A percentile compares a stretch with the other conserved stretches of the same genome.
These are phyloP conservation scores for Menidia beryllina DNA, from an alignment of 2,113 vertebrate genomes.

Conservation along the genomic window DNA sequence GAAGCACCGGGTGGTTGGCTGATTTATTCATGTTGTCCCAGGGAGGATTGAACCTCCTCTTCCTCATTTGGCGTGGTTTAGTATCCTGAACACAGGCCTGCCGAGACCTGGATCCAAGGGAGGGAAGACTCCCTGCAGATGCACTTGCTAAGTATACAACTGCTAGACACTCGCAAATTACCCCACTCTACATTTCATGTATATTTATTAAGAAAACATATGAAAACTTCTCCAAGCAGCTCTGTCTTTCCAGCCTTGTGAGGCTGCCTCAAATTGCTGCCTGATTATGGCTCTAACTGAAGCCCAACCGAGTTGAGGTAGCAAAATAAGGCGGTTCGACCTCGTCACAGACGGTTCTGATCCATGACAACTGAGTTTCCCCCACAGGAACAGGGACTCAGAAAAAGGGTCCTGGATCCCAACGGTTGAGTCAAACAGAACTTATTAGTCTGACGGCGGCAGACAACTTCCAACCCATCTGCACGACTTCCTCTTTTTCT, in stretches of 20 bases:
- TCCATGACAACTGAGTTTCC: slow-evolving; percentile 31
- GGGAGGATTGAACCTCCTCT: slow-evolving; percentile 67
- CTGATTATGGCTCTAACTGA: slow-evolving; percentile 3
- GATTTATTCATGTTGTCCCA: slow-evolving; percentile 74
- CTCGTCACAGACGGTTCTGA: neutral
- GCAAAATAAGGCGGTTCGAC: neutral
- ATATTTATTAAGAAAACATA: slow-evolving; percentile 54
- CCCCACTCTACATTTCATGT: slow-evolving; percentile 61
- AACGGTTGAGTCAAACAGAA: slow-evolving; percentile 57
- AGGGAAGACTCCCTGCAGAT: slow-evolving; percentile 64
- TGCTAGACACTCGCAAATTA: slow-evolving; percentile 60
- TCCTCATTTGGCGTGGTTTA: slow-evolving; percentile 75
- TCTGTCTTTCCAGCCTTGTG: slow-evolving; percentile 2
- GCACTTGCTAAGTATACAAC: slow-evolving; percentile 35
- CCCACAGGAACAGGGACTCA: slow-evolving; percentile 11
- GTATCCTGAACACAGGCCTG: slow-evolving; percentile 67
- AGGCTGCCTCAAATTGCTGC: slow-evolving; percentile 3
- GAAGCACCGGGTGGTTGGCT: slow-evolving; percentile 66
- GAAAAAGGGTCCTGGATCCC: slow-evolving; percentile 13
- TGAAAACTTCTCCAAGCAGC: slow-evolving; percentile 34
- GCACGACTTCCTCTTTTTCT: slow-evolving; percentile 70
- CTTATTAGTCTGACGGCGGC: slow-evolving; percentile 62
- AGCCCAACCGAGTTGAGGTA: slow-evolving; percentile 3
- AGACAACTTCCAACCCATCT: slow-evolving; percentile 67
- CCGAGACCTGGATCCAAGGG: slow-evolving; percentile 56